Evolutionary conservation across 1,140 invertebrate genomes (phyloP).

Genomic region (Diabrotica virgifera): DNA sequence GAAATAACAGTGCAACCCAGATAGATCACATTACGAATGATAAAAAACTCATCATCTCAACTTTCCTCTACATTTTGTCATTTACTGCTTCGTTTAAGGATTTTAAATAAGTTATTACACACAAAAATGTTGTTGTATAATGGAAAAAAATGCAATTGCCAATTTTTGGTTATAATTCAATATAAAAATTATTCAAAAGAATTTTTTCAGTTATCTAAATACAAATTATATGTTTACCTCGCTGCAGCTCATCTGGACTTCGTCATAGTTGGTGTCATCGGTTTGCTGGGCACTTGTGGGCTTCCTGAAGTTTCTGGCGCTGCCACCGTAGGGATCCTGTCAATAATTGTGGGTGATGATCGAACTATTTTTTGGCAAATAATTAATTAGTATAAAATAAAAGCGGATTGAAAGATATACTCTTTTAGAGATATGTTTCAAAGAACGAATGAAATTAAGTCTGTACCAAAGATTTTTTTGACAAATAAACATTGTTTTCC

Average conservation of each 20-base stretch:
- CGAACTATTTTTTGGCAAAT: conserved; percentile 41
- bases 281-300: conserved; percentile 9
- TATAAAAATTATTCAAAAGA: background rate
- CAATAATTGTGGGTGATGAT: conserved; percentile 41
- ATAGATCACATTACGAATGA: too few relatives aligned
- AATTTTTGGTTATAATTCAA: background rate
- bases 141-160: background rate
- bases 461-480: too few relatives aligned
- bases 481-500: too few relatives aligned
- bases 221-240: conserved; percentile 50
- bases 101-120: background rate
- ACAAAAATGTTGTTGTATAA: background rate
- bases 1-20: too few relatives aligned
- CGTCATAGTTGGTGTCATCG: conserved; percentile 54
- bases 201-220: too few relatives aligned
- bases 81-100: too few relatives aligned
- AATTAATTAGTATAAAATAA: conserved; percentile 20
- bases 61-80: too few relatives aligned
- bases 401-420: background rate
- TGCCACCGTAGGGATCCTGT: conserved; percentile 36
- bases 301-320: conserved; percentile 27
- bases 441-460: too few relatives aligned
- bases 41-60: too few relatives aligned
- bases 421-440: too few relatives aligned
- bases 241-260: conserved; percentile 59